Base-by-base conservation (phyloP, 2,113 vertebrate genomes). In the Callospermophilus lateralis region DNA sequence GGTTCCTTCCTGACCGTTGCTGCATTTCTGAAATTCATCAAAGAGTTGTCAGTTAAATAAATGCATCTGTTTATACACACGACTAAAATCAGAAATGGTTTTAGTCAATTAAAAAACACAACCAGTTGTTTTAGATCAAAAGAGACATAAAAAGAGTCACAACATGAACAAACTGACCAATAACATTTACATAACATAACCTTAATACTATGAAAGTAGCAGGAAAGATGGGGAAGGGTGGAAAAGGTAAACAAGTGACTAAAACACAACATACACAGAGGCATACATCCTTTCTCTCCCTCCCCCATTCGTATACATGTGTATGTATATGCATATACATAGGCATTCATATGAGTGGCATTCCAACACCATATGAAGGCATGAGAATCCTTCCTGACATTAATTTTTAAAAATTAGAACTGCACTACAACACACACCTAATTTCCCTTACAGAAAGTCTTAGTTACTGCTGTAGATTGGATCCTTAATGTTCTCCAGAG, bases 111-210 rank as follows among this genome's bases (percentile, higher is more conserved):
- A n/a, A 78, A 78, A 80, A 87, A 85, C 6, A 12, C 8, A 37
- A 72, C n/a, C 11, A 58, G 80, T 58, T 42, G n/a, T 22, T 96
- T 34, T 80, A 87, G 65, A 68, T n/a, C 26, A 28, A 63, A 61
- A 34, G 13, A 87, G 32, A 88, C 34, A 78, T 4, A 92, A 96
- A 95, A 96, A 87, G 73, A 94, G 65, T 80, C 72, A 76, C 95
- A 87, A 77, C 61, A 67, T 51, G 3, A 5, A 77, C 26, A 94
- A 91, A 37, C 17, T 51, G 32, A 84, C 48, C 80, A 78, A 8
- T 67, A 73, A 74, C 26, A 78, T 68, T 39, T 91, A 94, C 92
- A 42, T 24, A 79, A 72, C 11, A 76, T 78, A 55, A 55, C 26
- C 58, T 74, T 67, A 63, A 89, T 30, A 37, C 17, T 67, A 51